Percentiles rank a stretch among this genome's conserved stretches.
phyloP scores from a whole-genome alignment of 2,888 invertebrate genomes.

The Cephus sareptanus region DNA sequence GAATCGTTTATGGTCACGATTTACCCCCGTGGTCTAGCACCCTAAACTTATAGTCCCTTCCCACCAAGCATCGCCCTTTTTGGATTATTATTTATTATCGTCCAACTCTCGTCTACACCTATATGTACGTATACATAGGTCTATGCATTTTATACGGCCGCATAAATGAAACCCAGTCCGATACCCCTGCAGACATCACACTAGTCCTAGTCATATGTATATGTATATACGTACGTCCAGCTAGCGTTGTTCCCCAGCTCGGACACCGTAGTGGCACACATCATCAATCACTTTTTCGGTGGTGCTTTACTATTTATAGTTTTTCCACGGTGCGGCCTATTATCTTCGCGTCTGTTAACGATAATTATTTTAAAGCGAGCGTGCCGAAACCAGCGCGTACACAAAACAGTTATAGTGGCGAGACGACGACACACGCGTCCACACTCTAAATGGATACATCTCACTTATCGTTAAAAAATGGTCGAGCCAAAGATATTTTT shows the following conservation, averaged over 20 bases:
- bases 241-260: slow-evolving; percentile 14
- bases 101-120: slow-evolving; percentile 18
- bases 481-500: background rate
- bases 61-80: slow-evolving; percentile 47
- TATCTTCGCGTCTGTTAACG: slow-evolving; percentile 43
- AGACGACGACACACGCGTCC: slow-evolving; percentile 11
- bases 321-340: slow-evolving; percentile 45
- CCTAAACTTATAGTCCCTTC: slow-evolving; percentile 27
- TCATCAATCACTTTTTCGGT: slow-evolving; percentile 44
- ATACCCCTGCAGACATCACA: background rate
- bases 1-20: slow-evolving; percentile 40
- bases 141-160: slow-evolving; percentile 14
- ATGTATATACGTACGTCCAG: background rate
- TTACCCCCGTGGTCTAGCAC: slow-evolving; percentile 9
- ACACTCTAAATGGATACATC: slow-evolving; percentile 23
- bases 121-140: slow-evolving; percentile 8
- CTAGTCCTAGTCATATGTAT: background rate
- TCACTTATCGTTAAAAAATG: slow-evolving; percentile 16
- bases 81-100: slow-evolving; percentile 58
- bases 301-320: slow-evolving; percentile 48
- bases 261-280: slow-evolving; percentile 37
- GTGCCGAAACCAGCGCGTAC: slow-evolving; percentile 3
- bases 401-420: slow-evolving; percentile 1
- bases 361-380: slow-evolving; percentile 47
- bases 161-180: slow-evolving; percentile 1